A percentile compares a stretch with the other conserved stretches of the same genome.
phyloP scores from a whole-genome alignment of 2,113 vertebrate genomes.

The Gobio gobio region DNA sequence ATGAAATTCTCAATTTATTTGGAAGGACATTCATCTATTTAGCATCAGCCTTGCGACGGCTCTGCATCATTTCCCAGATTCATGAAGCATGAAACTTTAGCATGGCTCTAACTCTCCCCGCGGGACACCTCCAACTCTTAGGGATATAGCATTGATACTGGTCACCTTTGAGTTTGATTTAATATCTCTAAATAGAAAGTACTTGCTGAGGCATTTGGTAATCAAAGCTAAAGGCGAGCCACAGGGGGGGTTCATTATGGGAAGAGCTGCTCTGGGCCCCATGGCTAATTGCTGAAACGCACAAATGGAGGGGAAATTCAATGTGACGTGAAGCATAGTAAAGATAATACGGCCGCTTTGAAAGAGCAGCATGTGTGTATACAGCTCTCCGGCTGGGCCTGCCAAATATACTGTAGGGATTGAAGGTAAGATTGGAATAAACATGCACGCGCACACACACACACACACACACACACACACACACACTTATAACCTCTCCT shows the following conservation, averaged over 20 bases:
- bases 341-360: constrained; percentile 25
- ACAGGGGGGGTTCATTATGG: constrained; percentile 23
- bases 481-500: constrained; percentile 15
- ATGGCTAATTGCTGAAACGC: constrained; percentile 31
- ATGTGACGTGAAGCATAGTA: constrained; percentile 19
- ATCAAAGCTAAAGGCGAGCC: constrained; percentile 39
- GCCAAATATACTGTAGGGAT: constrained; percentile 18
- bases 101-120: neutral
- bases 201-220: constrained; percentile 52
- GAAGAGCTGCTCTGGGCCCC: constrained; percentile 34
- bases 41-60: neutral
- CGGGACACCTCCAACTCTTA: neutral
- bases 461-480: too few species aligned
- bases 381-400: neutral
- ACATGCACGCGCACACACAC: neutral
- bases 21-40: neutral
- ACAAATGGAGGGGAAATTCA: constrained; percentile 38
- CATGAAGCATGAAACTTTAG: constrained; percentile 5
- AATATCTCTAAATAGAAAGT: constrained; percentile 41
- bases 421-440: constrained; percentile 7
- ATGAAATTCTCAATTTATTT: neutral
- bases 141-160: constrained; percentile 22
- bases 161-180: constrained; percentile 49
- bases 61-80: neutral
- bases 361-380: constrained; percentile 23